These are phyloP conservation scores for Andrena fulva DNA, from an alignment of 2,888 invertebrate species.

Conservation along the genomic window DNA sequence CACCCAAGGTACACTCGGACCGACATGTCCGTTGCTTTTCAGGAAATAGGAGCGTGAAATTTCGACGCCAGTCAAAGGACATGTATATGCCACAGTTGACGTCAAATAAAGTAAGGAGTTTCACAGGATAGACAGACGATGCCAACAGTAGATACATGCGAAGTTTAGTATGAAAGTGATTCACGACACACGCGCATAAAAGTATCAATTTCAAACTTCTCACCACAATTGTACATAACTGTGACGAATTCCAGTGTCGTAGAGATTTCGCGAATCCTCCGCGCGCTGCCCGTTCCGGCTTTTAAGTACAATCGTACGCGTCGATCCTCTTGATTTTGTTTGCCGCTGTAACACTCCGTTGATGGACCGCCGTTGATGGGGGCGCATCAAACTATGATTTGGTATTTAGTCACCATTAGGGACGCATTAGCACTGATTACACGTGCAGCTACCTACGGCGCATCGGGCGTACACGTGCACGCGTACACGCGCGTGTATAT, in stretches of 20 bases:
- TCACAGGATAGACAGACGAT: neutral
- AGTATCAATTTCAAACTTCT: neutral
- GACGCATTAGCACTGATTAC: constrained; percentile 83
- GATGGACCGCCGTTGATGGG: constrained; percentile 76
- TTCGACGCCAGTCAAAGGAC: too few relatives aligned
- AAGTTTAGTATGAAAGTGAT: neutral
- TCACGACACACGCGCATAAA: neutral
- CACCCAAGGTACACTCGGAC: too few relatives aligned
- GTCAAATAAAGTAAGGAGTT: too few relatives aligned
- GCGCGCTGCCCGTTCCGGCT: constrained; percentile 38
- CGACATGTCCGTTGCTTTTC: too few relatives aligned
- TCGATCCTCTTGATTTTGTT: constrained; percentile 75
- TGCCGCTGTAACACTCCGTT: constrained; percentile 75
- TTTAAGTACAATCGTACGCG: constrained; percentile 50
- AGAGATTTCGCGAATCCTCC: constrained; percentile 17
- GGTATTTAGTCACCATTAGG: constrained; percentile 83
- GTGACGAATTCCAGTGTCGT: constrained; percentile 1
- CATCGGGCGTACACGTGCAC: constrained; percentile 4
- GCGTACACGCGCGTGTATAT: constrained; percentile 45
- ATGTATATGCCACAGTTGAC: too few relatives aligned
- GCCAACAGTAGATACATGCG: neutral
- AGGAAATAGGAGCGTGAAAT: too few relatives aligned
- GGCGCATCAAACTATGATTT: constrained; percentile 82
- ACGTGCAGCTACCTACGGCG: constrained; percentile 63
- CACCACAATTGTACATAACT: neutral